A percentile compares a stretch with the other conserved stretches of the same genome.
These are phyloP conservation scores for Andrena trimmerana DNA, from an alignment of 2,888 invertebrate species.

Conservation along the genomic window DNA sequence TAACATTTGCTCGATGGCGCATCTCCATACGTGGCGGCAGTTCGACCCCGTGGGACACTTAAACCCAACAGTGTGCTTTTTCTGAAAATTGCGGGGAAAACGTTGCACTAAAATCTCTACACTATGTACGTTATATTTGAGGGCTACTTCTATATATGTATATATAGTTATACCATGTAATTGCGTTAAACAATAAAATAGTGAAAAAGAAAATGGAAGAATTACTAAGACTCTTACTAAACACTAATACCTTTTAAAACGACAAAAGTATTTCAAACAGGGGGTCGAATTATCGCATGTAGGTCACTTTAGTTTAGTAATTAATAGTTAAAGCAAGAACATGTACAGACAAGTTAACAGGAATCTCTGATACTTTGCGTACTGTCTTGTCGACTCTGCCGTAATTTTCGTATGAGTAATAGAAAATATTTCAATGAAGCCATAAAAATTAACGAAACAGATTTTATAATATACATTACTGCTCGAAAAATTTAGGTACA, in stretches of 20 bases:
- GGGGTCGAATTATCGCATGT: background rate
- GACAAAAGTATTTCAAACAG: constrained; percentile 14
- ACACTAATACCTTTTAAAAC: constrained; percentile 15
- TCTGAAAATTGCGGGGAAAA: constrained; percentile 87
- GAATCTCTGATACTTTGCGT: background rate
- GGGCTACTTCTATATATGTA: constrained; percentile 44
- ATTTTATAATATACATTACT: background rate
- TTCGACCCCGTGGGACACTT: constrained; percentile 97
- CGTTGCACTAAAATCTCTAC: constrained; percentile 59
- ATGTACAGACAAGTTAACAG: background rate
- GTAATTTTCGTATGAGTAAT: background rate
- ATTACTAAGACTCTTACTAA: constrained; percentile 15
- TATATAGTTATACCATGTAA: constrained; percentile 23
- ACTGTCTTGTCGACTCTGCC: background rate
- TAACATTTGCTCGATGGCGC: constrained; percentile 98
- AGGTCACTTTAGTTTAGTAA: background rate
- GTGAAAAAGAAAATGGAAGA: background rate
- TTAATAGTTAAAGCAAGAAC: background rate
- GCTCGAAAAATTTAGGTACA: too few relatives aligned
- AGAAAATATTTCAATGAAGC: background rate
- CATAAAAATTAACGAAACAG: background rate
- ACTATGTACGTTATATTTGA: constrained; percentile 39
- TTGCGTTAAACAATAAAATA: constrained; percentile 13
- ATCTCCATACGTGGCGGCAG: constrained; percentile 98
- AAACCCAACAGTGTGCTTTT: constrained; percentile 97